Percentiles rank a stretch among this genome's conserved stretches.
These are phyloP conservation scores for Vombatus ursinus DNA, from an alignment of 2,113 vertebrate species.

Conservation along the genomic window DNA sequence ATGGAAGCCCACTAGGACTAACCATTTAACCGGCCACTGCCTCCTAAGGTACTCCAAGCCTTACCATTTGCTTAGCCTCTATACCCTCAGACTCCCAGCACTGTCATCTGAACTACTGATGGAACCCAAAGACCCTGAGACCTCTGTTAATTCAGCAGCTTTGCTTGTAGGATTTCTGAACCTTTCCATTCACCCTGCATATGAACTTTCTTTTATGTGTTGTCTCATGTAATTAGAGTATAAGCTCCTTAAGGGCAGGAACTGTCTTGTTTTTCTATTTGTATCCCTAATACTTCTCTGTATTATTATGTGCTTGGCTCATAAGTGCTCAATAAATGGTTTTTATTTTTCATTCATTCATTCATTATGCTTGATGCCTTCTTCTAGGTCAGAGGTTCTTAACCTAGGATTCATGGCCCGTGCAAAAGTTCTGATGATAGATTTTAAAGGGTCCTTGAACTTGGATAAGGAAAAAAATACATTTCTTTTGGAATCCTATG, in stretches of 20 bases:
- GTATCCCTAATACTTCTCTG: no score
- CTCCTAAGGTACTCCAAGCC: not conserved
- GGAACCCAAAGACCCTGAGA: not conserved
- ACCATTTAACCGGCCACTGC: not conserved
- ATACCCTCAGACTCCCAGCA: not conserved
- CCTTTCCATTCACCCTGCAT: not conserved
- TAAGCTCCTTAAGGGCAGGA: not conserved
- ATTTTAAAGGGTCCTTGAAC: not conserved
- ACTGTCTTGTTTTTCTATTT: not conserved
- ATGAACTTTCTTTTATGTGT: not conserved
- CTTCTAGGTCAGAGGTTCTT: not conserved
- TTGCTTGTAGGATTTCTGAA: not conserved
- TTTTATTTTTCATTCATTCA: not conserved
- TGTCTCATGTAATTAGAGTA: not conserved
- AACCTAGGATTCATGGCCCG: not conserved
- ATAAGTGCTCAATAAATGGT: not conserved
- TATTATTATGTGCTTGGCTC: not conserved
- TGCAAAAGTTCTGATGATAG: not conserved
- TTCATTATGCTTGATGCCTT: not conserved
- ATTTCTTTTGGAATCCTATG: not conserved
- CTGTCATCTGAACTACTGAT: not conserved
- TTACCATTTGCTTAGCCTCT: not conserved
- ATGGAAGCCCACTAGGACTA: not conserved
- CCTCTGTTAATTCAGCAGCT: not conserved
- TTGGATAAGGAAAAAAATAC: not conserved